phyloP scores from a whole-genome alignment of 2,888 invertebrate genomes.

The Axea sp. region DNA sequence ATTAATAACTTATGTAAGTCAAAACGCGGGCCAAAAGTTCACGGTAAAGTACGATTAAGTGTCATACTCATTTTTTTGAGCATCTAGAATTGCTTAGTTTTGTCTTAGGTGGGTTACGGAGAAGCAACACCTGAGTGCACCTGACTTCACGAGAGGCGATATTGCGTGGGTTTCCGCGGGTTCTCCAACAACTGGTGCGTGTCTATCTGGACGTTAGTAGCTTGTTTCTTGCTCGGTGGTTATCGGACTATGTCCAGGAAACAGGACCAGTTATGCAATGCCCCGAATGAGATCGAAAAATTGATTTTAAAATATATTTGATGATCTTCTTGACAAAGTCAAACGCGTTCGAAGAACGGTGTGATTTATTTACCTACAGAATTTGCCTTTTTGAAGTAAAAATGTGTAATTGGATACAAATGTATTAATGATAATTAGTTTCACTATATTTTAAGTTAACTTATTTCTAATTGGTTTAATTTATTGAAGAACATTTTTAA shows the following conservation, averaged over 20 bases:
- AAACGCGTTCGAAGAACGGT: slow-evolving; percentile 7
- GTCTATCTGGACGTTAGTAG: slow-evolving; percentile 63
- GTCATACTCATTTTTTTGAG: slow-evolving; percentile 27
- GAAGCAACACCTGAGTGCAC: slow-evolving; percentile 64
- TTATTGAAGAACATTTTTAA: too few species aligned
- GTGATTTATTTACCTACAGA: slow-evolving; percentile 25
- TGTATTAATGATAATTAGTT: background rate
- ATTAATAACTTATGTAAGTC: too few species aligned
- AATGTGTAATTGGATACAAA: slow-evolving; percentile 2
- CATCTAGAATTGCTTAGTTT: slow-evolving; percentile 31
- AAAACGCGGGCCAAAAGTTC: background rate
- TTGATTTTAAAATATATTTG: slow-evolving; percentile 7
- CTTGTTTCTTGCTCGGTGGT: slow-evolving; percentile 61
- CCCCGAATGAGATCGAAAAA: slow-evolving; percentile 40
- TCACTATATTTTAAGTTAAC: too few species aligned
- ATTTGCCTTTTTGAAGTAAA: slow-evolving; percentile 4
- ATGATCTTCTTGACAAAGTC: slow-evolving; percentile 36
- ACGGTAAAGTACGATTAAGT: slow-evolving; percentile 36
- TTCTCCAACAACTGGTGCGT: slow-evolving; percentile 66
- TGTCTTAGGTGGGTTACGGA: slow-evolving; percentile 49
- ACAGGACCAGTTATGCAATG: slow-evolving; percentile 62
- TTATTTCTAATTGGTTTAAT: too few species aligned
- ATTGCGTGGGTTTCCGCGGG: slow-evolving; percentile 65
- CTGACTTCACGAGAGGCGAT: slow-evolving; percentile 63
- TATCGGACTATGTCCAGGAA: slow-evolving; percentile 63